phyloP scores from a whole-genome alignment of 2,888 invertebrate genomes.

The Limenitis camilla region DNA sequence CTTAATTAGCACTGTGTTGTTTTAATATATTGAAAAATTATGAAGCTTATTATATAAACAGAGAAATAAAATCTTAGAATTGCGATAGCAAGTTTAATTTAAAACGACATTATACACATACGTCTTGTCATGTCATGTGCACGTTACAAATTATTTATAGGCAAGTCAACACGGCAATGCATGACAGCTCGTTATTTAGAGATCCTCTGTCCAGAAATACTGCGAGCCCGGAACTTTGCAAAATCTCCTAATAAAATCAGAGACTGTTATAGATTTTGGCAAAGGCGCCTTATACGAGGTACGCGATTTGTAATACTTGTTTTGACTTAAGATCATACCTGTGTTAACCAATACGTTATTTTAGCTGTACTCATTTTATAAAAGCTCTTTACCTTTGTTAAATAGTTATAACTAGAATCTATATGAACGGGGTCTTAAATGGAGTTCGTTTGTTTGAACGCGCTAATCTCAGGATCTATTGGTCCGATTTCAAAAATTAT shows the following conservation, averaged over 20 bases:
- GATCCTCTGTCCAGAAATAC: slow-evolving; percentile 25
- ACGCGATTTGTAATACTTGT: slow-evolving; percentile 15
- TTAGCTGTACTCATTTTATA: not conserved
- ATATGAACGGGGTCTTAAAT: no score
- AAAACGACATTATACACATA: slow-evolving; percentile 19
- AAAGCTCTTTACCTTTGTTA: no score
- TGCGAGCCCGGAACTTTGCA: slow-evolving; percentile 25
- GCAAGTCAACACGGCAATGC: slow-evolving; percentile 20
- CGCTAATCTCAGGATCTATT: no score
- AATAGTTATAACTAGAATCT: no score
- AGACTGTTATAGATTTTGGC: slow-evolving; percentile 28
- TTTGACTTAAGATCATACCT: slow-evolving; percentile 9
- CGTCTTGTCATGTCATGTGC: slow-evolving; percentile 21
- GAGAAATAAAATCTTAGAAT: not conserved
- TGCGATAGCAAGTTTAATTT: slow-evolving; percentile 10
- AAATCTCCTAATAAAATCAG: slow-evolving; percentile 28
- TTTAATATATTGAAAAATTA: not conserved
- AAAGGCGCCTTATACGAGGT: slow-evolving; percentile 18
- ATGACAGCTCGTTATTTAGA: slow-evolving; percentile 24
- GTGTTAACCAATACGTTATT: not conserved
- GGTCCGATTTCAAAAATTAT: no score
- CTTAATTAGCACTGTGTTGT: not conserved
- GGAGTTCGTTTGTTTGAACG: no score
- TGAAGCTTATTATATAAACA: no score
- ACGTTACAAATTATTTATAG: slow-evolving; percentile 24